These are phyloP conservation scores for Scolopax rusticola DNA, from an alignment of 2,797 vertebrate species.

Conservation along the genomic window DNA sequence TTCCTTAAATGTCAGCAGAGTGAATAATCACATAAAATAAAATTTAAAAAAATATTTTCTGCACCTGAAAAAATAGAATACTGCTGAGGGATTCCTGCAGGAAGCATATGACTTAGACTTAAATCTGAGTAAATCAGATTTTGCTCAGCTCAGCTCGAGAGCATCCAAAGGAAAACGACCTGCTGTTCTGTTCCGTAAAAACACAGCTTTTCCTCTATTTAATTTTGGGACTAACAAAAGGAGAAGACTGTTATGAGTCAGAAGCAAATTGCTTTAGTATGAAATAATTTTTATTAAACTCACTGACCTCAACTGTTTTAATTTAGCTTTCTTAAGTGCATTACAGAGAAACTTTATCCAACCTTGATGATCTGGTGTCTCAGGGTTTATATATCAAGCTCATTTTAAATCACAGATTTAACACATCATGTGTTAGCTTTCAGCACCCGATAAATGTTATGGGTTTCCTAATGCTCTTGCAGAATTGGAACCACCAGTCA, in stretches of 20 bases:
- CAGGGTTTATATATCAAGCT: slow-evolving; percentile 15
- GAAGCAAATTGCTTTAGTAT: slow-evolving; percentile 4
- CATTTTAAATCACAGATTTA: slow-evolving; percentile 48
- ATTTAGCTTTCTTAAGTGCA: slow-evolving; percentile 37
- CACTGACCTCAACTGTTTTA: slow-evolving; percentile 43
- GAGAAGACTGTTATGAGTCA: slow-evolving; percentile 13
- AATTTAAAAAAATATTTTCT: background rate
- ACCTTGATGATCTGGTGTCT: slow-evolving; percentile 24
- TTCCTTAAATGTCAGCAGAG: slow-evolving; percentile 50
- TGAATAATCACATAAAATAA: slow-evolving; percentile 33
- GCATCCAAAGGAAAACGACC: background rate
- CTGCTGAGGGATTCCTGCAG: slow-evolving; percentile 24
- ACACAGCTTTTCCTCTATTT: slow-evolving; percentile 17
- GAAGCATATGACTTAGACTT: background rate
- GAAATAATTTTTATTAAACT: slow-evolving; percentile 22
- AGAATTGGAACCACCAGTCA: slow-evolving; percentile 22
- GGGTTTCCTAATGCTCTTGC: slow-evolving; percentile 23
- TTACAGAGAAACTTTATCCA: slow-evolving; percentile 37
- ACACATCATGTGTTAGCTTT: slow-evolving; percentile 54
- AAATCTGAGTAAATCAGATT: slow-evolving; percentile 56
- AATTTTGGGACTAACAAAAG: slow-evolving; percentile 14
- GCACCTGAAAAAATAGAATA: slow-evolving; percentile 59
- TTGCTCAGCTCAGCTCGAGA: slow-evolving; percentile 22
- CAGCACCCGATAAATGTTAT: slow-evolving; percentile 54
- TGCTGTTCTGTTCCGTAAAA: slow-evolving; percentile 19